phyloP scores from a whole-genome alignment of 1,140 invertebrate species.

The Copidosoma floridanum region DNA sequence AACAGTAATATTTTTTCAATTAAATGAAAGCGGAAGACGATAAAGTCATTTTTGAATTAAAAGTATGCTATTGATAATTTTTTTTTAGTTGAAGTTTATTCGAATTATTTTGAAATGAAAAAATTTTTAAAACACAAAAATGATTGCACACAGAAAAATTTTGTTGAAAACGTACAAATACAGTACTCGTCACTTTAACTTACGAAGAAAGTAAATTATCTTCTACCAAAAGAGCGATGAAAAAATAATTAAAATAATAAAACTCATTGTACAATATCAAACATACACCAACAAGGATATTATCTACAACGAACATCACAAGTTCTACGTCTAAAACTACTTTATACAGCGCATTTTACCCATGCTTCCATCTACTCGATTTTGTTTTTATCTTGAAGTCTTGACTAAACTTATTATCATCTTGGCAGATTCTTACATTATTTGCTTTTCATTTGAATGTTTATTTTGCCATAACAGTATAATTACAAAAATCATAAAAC shows the following conservation, averaged over 20 bases:
- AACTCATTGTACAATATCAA: conserved; percentile 16
- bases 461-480: conserved; percentile 15
- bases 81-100: neutral
- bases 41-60: too few relatives aligned
- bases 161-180: neutral
- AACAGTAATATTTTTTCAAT: too few relatives aligned
- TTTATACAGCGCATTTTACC: conserved; percentile 15
- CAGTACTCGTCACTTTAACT: neutral
- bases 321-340: conserved; percentile 24
- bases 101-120: neutral
- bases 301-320: conserved; percentile 29
- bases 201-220: conserved; percentile 2
- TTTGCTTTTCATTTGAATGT: conserved; percentile 6
- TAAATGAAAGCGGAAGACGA: too few relatives aligned
- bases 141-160: neutral
- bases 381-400: conserved; percentile 22
- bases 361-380: conserved; percentile 4
- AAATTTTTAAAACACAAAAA: neutral
- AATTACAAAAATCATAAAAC: conserved; percentile 33
- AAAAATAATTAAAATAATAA: conserved; percentile 4
- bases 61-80: too few relatives aligned
- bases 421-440: conserved; percentile 6
- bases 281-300: conserved; percentile 12
- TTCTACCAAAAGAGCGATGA: conserved; percentile 11
- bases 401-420: conserved; percentile 10